phyloP scores from a whole-genome alignment of 2,113 vertebrate genomes.

The Epinephelus moara region DNA sequence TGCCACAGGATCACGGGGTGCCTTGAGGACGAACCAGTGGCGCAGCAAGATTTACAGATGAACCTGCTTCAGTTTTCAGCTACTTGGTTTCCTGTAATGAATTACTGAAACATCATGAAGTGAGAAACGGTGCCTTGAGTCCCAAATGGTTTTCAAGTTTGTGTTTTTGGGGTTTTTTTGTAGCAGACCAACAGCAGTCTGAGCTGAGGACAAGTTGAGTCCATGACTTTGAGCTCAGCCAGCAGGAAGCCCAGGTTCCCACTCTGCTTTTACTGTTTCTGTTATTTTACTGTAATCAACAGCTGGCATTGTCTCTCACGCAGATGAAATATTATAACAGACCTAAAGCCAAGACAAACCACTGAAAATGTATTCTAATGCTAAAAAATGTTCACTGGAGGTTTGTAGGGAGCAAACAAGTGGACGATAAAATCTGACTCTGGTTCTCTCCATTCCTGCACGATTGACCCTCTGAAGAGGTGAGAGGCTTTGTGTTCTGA shows the following conservation, averaged over 20 bases:
- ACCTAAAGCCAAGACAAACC: slow-evolving; percentile 54
- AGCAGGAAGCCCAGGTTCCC: slow-evolving; percentile 48
- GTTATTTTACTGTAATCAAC: slow-evolving; percentile 59
- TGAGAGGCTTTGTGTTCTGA: not conserved
- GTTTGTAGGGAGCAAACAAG: not conserved
- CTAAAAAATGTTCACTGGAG: slow-evolving; percentile 18
- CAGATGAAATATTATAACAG: slow-evolving; percentile 29
- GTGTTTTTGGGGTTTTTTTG: not conserved
- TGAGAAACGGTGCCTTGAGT: not conserved
- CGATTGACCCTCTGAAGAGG: slow-evolving; percentile 10
- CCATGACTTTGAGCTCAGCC: slow-evolving; percentile 47
- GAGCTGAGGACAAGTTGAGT: slow-evolving; percentile 23
- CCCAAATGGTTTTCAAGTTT: not conserved
- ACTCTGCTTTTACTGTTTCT: slow-evolving; percentile 45
- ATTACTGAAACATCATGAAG: not conserved
- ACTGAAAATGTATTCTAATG: slow-evolving; percentile 15
- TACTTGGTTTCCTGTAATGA: not conserved
- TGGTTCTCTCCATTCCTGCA: slow-evolving; percentile 42
- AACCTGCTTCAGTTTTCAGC: no score
- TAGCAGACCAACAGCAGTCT: not conserved
- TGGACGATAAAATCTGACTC: not conserved
- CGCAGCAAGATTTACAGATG: not conserved
- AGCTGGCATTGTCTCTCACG: slow-evolving; percentile 52
- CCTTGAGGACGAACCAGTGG: not conserved
- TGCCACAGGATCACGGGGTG: not conserved